These are phyloP conservation scores for Leuciscus waleckii DNA, from an alignment of 2,797 vertebrate genomes.

Conservation along the genomic window DNA sequence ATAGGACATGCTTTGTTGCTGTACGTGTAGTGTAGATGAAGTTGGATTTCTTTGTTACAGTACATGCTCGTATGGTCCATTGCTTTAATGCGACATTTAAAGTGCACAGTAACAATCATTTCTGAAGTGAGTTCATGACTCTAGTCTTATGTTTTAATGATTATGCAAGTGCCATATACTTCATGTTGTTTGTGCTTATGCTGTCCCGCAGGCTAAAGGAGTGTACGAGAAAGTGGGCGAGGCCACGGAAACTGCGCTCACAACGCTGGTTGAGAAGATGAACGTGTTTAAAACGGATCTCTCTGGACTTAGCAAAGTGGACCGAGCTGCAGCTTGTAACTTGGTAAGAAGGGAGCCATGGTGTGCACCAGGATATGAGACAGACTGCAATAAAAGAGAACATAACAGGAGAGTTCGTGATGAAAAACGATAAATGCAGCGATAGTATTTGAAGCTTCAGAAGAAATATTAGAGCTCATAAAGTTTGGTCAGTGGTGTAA, in stretches of 20 bases:
- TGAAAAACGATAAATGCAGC: conserved; percentile 8
- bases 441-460: background rate
- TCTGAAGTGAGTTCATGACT: background rate
- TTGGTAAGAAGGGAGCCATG: conserved; percentile 66
- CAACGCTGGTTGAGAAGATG: conserved; percentile 86
- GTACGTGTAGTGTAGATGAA: background rate
- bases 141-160: background rate
- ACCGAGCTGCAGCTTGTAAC: conserved; percentile 81
- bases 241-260: conserved; percentile 84
- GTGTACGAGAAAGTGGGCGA: conserved; percentile 86
- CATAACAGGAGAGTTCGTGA: background rate
- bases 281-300: conserved; percentile 82
- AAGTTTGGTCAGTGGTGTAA: conserved; percentile 15
- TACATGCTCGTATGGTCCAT: background rate
- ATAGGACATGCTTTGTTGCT: background rate
- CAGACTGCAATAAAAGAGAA: background rate
- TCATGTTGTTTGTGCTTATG: conserved; percentile 12
- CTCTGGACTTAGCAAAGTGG: conserved; percentile 79
- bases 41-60: background rate
- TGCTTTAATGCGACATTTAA: conserved; percentile 21
- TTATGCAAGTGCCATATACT: background rate
- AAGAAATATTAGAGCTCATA: background rate
- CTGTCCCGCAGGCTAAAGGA: conserved; percentile 74
- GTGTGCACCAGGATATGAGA: background rate
- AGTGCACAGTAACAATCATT: conserved; percentile 26